These are phyloP conservation scores for Melipona beecheii DNA, from an alignment of 2,888 invertebrate genomes.

Conservation along the genomic window DNA sequence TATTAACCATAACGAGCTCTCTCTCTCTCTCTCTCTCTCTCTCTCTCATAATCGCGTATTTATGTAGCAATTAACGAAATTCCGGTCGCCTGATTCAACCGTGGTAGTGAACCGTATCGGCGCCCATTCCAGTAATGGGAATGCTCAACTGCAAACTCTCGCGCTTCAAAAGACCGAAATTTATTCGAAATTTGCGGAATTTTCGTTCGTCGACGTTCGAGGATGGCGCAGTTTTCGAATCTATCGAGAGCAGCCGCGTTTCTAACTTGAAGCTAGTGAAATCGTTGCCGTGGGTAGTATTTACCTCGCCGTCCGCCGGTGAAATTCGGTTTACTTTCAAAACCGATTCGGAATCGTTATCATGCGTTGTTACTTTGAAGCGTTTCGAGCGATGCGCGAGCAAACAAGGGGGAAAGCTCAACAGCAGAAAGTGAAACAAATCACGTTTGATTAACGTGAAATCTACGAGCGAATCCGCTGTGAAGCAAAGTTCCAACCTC, in stretches of 20 bases:
- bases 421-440: background rate
- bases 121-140: too few relatives aligned
- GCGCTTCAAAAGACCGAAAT: background rate
- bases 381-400: background rate
- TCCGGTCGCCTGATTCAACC: background rate
- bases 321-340: background rate
- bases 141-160: too few relatives aligned
- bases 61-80: background rate
- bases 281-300: background rate
- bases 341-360: background rate
- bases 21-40: background rate
- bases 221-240: too few relatives aligned
- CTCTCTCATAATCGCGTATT: background rate
- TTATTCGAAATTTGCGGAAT: too few relatives aligned
- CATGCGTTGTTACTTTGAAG: background rate
- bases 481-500: background rate
- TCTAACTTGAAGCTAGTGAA: background rate
- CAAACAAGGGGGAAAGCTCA: background rate
- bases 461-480: background rate
- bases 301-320: background rate
- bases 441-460: conserved; percentile 6
- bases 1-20: background rate
- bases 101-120: background rate
- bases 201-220: too few relatives aligned
- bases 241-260: too few relatives aligned